Conservation (phyloP, 2,888 invertebrate genomes). For the Iselma pallidipennis region DNA sequence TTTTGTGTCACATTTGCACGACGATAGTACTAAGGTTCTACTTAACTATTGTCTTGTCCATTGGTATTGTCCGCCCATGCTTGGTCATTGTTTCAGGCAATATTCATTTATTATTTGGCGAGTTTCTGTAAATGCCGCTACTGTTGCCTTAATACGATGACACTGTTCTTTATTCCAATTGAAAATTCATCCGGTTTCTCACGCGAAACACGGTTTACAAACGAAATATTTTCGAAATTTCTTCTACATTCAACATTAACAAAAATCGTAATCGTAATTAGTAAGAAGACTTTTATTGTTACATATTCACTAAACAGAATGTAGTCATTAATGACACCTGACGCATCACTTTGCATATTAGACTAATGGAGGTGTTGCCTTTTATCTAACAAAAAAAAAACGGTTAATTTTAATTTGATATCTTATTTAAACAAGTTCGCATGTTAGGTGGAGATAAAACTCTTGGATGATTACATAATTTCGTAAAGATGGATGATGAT, state of each 20-base stretch:
- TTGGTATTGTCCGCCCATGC: constrained; percentile 40
- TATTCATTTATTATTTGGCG: constrained; percentile 39
- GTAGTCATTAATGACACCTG: constrained; percentile 34
- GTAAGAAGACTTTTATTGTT: too few species aligned
- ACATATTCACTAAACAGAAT: constrained; percentile 24
- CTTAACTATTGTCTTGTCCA: constrained; percentile 42
- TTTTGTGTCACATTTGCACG: constrained; percentile 24
- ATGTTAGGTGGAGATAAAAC: constrained; percentile 18
- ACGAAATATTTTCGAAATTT: too few species aligned
- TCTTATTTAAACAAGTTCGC: constrained; percentile 23
- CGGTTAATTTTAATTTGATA: constrained; percentile 23
- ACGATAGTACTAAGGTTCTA: constrained; percentile 25
- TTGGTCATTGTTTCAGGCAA: constrained; percentile 35
- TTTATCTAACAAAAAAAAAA: constrained; percentile 19
- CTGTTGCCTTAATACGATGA: constrained; percentile 34
- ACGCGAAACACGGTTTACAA: too few species aligned
- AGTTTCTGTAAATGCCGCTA: constrained; percentile 33
- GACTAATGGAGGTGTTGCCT: constrained; percentile 30
- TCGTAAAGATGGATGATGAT: constrained; percentile 16
- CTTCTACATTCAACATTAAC: too few species aligned
- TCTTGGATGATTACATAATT: constrained; percentile 14
- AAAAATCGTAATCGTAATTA: too few species aligned
- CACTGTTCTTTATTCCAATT: constrained; percentile 23
- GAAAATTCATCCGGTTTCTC: constrained; percentile 20
- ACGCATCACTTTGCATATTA: constrained; percentile 32